Percentiles rank a stretch among this genome's conserved stretches.
Evolutionary conservation across 2,888 invertebrate species (phyloP).

Genomic region (Agrochola lota): DNA sequence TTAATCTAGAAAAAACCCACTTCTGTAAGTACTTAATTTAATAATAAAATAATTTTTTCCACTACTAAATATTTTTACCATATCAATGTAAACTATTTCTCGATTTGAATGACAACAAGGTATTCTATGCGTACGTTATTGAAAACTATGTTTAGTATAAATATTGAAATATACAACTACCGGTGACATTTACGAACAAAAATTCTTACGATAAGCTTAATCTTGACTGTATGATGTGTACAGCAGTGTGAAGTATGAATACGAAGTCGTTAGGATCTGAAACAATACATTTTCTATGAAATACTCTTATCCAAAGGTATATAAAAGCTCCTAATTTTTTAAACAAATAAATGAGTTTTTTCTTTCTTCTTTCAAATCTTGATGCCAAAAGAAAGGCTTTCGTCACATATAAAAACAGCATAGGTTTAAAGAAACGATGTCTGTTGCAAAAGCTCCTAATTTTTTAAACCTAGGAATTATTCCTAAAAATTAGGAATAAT

Average conservation of each 20-base stretch:
- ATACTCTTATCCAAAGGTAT: not conserved
- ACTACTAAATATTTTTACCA: not conserved
- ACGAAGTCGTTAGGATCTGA: slow-evolving; percentile 83
- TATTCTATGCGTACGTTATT: not conserved
- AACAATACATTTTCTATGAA: slow-evolving; percentile 55
- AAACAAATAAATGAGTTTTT: no score
- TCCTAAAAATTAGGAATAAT: not conserved
- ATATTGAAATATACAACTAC: not conserved
- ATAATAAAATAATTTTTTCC: not conserved
- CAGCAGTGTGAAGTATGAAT: slow-evolving; percentile 83
- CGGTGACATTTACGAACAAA: not conserved
- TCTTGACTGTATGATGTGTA: slow-evolving; percentile 79
- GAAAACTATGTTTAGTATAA: not conserved
- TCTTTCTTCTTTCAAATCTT: no score
- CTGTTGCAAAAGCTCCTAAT: no score
- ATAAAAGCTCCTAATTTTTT: not conserved
- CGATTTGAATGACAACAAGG: not conserved
- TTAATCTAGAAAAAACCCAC: not conserved
- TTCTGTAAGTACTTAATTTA: not conserved
- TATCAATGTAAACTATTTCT: not conserved
- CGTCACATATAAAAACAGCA: no score
- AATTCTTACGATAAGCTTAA: slow-evolving; percentile 41
- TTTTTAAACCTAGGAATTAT: no score
- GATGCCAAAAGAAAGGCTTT: no score
- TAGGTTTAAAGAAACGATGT: no score